A percentile compares a stretch with the other conserved stretches of the same genome.
Evolutionary conservation across 2,113 vertebrate species (phyloP).

Genomic region (Tringa solitaria): DNA sequence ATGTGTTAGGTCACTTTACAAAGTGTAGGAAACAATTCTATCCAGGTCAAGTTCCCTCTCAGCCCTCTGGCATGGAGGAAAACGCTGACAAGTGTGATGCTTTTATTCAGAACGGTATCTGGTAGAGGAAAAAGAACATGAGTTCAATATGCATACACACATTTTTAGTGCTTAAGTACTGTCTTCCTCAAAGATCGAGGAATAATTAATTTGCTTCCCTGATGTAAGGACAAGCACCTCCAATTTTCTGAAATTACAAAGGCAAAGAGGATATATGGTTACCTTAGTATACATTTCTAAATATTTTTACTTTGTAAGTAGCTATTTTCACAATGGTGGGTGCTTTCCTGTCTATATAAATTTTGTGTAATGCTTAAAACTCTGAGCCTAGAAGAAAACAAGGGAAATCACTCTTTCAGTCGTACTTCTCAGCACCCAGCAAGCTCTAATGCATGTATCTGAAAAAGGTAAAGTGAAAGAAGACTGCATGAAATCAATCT

Average conservation of each 20-base stretch:
- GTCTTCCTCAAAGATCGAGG: background rate
- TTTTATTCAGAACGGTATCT: background rate
- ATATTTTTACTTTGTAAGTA: background rate
- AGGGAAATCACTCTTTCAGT: background rate
- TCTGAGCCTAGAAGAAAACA: background rate
- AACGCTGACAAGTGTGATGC: background rate
- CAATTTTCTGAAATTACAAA: background rate
- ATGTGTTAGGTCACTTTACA: background rate
- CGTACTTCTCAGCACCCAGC: background rate
- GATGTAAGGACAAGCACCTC: background rate
- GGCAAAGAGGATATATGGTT: background rate
- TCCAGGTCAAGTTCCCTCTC: background rate
- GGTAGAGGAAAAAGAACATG: background rate
- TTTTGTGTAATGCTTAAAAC: background rate
- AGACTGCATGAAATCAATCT: background rate
- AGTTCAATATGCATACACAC: background rate
- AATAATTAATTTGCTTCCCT: background rate
- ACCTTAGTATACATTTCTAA: background rate
- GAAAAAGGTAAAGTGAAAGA: background rate
- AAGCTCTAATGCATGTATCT: background rate
- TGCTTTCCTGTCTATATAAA: background rate
- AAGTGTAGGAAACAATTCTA: background rate
- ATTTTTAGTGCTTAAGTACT: background rate
- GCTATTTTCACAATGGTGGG: background rate
- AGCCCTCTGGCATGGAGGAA: background rate